Evolutionary conservation across 2,888 invertebrate species (phyloP), one percentile per base, ranked within the genome.

Genomic region (Holacanthella duospinosa): DNA sequence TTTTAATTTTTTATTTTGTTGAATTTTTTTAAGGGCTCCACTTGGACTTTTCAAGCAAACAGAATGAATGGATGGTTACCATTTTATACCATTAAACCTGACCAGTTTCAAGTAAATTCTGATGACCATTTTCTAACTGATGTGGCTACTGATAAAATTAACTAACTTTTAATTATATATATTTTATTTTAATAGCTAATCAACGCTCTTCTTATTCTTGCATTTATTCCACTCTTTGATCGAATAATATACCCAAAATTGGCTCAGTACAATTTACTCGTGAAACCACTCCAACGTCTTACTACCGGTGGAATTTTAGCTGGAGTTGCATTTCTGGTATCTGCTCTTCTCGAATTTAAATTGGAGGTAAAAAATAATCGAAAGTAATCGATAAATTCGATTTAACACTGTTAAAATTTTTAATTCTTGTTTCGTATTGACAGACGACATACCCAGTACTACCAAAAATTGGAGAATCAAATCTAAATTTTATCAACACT

Each of bases 401-500:
- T n/a, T 53, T 9, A 6, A n/a, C 4, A 53, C 6, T 28, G 25
- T 27, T 27, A 27, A 12, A 26, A 26, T 21, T 54, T 48, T 48
- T 55, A 54, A 21, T n/a, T 48, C 16, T 6, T 9, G 59, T 55
- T 63, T 63, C n/a, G n/a, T n/a, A n/a, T n/a, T n/a, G n/a, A n/a
- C n/a, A 75, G 74, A 59, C 65, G 19, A 74, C 73, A 2, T 74
- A 74, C 44, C 70, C 73, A 1, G 60, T 66, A 12, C 55, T 66
- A 27, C 65, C 74, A 24, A 57, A 43, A 27, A 16, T 29, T 21
- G 61, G 60, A 24, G 60, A 70, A 54, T 63, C 83, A 0, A 82
- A 83, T 0, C 71, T 86, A 56, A 82, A 84, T 64, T 75, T 86
- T 28, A 77, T 86, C 71, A 87, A 87, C 75, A 82, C 84, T 0